Conservation (phyloP, 2,888 invertebrate species). For the Dione juno region DNA sequence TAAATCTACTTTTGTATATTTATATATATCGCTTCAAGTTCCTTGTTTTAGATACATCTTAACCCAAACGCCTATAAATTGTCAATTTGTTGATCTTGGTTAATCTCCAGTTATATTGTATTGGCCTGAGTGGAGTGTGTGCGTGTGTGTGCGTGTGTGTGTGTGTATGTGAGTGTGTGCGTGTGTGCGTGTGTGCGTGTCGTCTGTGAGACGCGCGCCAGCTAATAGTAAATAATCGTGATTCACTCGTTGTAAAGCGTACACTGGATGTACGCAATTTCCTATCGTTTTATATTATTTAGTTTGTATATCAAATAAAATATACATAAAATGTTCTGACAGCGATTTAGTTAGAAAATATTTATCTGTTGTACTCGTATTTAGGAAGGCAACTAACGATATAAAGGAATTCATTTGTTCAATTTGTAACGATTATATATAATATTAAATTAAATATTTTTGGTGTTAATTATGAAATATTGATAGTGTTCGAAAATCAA, state of each 20-base stretch:
- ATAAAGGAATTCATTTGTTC: background rate
- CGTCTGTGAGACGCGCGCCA: conserved; percentile 20
- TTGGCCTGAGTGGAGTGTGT: conserved; percentile 13
- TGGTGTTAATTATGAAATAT: background rate
- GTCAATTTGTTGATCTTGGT: conserved; percentile 29
- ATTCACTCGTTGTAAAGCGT: conserved; percentile 10
- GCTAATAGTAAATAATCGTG: conserved; percentile 11
- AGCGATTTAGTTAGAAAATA: background rate
- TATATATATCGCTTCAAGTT: conserved; percentile 14
- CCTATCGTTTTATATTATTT: conserved; percentile 12
- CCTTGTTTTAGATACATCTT: conserved; percentile 16
- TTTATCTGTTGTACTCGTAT: background rate
- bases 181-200: background rate
- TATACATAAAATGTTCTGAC: conserved; percentile 7
- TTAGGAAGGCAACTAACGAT: background rate
- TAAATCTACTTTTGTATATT: background rate
- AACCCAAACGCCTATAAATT: conserved; percentile 3
- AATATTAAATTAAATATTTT: background rate
- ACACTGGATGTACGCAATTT: conserved; percentile 19
- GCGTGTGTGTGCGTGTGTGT: background rate
- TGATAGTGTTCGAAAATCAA: background rate
- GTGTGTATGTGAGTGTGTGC: background rate
- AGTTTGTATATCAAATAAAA: conserved; percentile 3
- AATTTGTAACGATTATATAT: background rate
- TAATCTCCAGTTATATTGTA: conserved; percentile 15